Evolutionary conservation across 1,140 invertebrate species (phyloP).

Genomic region (Drosophila teissieri): DNA sequence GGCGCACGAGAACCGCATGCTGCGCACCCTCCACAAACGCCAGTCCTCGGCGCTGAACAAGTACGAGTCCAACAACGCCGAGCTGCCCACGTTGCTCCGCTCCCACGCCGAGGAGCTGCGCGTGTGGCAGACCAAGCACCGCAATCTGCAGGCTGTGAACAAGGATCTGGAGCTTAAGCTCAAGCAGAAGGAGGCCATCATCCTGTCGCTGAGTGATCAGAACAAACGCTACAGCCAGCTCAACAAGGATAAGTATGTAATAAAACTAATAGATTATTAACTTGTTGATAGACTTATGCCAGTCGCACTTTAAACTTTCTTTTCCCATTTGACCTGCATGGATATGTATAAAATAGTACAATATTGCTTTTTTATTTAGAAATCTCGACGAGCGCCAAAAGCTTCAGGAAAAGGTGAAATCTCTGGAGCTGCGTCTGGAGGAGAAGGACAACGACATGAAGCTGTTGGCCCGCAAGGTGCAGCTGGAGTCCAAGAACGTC

Average conservation of each 20-base stretch:
- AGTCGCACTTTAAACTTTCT: no score
- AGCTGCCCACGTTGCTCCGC: conserved; percentile 89
- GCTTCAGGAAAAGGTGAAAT: conserved; percentile 87
- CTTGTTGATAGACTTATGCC: no score
- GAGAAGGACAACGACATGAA: conserved; percentile 89
- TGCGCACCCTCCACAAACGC: conserved; percentile 90
- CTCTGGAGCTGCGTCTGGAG: conserved; percentile 87
- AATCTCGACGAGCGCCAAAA: conserved; percentile 90
- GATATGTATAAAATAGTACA: no score
- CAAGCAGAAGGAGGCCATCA: conserved; percentile 88
- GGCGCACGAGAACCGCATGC: conserved; percentile 89
- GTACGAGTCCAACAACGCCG: conserved; percentile 90
- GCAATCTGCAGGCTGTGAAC: conserved; percentile 87
- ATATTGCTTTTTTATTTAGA: conserved; percentile 62
- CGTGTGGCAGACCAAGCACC: conserved; percentile 89
- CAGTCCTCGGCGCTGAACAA: conserved; percentile 90
- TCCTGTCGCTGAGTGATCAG: conserved; percentile 88
- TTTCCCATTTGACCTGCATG: no score
- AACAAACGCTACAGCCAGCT: conserved; percentile 89
- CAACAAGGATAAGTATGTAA: conserved; percentile 88
- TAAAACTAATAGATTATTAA: no score
- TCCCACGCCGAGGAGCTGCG: conserved; percentile 91
- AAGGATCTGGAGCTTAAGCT: conserved; percentile 87
- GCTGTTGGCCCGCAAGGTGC: conserved; percentile 88
- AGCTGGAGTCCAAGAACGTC: conserved; percentile 89